A percentile compares a stretch with the other conserved stretches of the same genome.
Evolutionary conservation across 2,113 vertebrate species (phyloP).

Genomic region (Galeopterus variegatus): DNA sequence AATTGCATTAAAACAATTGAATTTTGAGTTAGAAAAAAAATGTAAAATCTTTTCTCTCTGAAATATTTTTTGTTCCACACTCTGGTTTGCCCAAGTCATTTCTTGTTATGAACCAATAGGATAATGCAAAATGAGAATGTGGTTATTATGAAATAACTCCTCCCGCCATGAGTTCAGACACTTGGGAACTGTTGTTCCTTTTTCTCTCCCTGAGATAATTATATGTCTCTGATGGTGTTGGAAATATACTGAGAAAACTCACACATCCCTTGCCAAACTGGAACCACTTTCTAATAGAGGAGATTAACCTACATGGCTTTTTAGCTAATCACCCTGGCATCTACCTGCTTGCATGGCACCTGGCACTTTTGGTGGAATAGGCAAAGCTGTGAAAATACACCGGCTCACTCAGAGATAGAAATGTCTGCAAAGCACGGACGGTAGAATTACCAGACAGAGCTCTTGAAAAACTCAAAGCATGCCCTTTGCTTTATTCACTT

Average conservation of each 20-base stretch:
- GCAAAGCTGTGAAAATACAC: conserved; percentile 53
- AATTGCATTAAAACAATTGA: conserved; percentile 36
- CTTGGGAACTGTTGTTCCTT: conserved; percentile 77
- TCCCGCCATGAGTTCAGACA: conserved; percentile 70
- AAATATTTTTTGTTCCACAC: neutral
- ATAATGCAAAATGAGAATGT: conserved; percentile 69
- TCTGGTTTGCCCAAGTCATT: conserved; percentile 23
- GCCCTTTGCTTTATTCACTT: neutral
- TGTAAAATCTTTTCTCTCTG: neutral
- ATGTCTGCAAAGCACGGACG: neutral
- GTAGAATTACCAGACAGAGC: neutral
- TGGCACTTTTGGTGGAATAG: conserved; percentile 74
- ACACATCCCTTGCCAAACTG: conserved; percentile 79
- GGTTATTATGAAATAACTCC: conserved; percentile 76
- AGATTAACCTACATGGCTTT: conserved; percentile 70
- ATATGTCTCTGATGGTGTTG: conserved; percentile 69
- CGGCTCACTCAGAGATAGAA: neutral
- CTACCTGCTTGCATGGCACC: conserved; percentile 63
- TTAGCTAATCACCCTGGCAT: conserved; percentile 64
- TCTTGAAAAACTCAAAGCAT: neutral
- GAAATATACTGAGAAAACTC: conserved; percentile 81
- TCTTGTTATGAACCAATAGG: conserved; percentile 64
- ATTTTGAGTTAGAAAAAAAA: conserved; percentile 72
- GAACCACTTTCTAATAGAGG: conserved; percentile 62
- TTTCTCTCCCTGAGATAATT: conserved; percentile 75